A percentile compares a stretch with the other conserved stretches of the same genome.
phyloP scores from a whole-genome alignment of 2,113 vertebrate species.

The Opisthocomus hoazin region DNA sequence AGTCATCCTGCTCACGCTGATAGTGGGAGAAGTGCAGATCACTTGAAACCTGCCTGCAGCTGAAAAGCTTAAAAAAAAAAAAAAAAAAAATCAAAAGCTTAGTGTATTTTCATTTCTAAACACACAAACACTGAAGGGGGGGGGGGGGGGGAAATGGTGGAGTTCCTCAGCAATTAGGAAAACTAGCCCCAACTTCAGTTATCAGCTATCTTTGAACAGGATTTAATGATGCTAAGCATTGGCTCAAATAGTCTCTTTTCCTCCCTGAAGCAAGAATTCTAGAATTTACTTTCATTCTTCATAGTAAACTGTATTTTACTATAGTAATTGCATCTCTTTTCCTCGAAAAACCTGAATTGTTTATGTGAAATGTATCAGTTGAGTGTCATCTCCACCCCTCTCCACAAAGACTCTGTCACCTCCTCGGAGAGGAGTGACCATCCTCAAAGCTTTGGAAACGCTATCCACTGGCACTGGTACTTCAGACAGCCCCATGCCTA shows the following conservation, averaged over 20 bases:
- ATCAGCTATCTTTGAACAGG: neutral
- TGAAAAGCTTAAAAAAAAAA: too few relatives aligned
- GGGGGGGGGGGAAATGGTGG: neutral
- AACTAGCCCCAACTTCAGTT: neutral
- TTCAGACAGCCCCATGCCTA: fast-evolving
- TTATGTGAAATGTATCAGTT: neutral
- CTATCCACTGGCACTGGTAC: too few relatives aligned
- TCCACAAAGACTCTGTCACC: neutral
- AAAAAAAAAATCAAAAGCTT: neutral
- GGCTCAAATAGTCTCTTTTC: neutral
- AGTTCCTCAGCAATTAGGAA: neutral
- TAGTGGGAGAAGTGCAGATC: neutral
- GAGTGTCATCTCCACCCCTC: neutral
- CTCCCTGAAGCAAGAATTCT: neutral
- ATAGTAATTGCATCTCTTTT: neutral
- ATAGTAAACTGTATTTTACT: neutral
- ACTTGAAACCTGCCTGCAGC: neutral
- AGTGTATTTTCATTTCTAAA: neutral
- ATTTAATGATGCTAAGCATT: neutral
- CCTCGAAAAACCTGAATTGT: neutral
- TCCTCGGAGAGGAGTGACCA: fast-evolving
- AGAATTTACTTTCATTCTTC: neutral
- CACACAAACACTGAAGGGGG: neutral
- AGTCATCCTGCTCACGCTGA: neutral
- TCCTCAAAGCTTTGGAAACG: neutral